Conservation (phyloP, 92 coral and sea anemone genomes). For the Porites lobata region DNA sequence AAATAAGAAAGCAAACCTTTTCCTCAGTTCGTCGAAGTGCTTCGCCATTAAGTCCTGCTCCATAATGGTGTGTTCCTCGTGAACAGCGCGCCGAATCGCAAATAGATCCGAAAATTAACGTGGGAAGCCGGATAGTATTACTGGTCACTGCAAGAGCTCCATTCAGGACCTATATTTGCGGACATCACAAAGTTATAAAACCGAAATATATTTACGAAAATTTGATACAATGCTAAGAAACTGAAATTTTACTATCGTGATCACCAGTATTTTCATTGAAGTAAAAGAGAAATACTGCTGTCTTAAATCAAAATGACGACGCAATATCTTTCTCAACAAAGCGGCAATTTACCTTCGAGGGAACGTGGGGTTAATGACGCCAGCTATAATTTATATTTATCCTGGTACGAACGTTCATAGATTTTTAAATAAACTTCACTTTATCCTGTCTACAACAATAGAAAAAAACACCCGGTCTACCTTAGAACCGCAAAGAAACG, state of each 20-base stretch:
- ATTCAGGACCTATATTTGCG: neutral
- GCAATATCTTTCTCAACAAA: neutral
- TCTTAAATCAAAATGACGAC: slow-evolving; percentile 5
- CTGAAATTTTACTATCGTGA: neutral
- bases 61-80: neutral
- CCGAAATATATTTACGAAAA: neutral
- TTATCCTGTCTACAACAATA: neutral
- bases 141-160: neutral
- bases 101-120: neutral
- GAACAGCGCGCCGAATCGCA: neutral
- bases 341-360: neutral
- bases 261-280: neutral
- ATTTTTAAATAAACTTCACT: neutral
- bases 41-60: slow-evolving; percentile 6
- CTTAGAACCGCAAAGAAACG: neutral
- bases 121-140: neutral
- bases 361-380: neutral
- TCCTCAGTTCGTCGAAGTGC: slow-evolving; percentile 34
- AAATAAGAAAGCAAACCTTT: slow-evolving; percentile 34
- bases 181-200: neutral
- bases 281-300: neutral
- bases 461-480: too few relatives aligned
- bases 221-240: neutral
- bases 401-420: neutral
- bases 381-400: neutral